Evolutionary conservation across 23 tunicate species (phyloP).

Genomic region (Clavelina lepadiformis): DNA sequence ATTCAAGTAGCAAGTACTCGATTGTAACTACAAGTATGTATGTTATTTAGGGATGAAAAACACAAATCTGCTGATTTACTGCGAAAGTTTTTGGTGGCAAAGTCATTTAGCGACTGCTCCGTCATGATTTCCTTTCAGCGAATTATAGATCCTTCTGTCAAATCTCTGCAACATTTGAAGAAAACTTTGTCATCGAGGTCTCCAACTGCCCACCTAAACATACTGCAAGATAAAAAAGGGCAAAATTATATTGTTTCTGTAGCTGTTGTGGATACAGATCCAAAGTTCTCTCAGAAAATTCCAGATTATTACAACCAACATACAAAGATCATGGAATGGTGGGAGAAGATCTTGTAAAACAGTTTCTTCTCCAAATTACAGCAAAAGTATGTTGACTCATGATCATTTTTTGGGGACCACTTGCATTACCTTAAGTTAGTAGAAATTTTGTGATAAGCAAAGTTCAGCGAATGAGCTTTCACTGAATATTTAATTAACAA

Average conservation of each 20-base stretch:
- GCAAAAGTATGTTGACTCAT: too few relatives aligned
- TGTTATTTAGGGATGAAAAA: conserved; percentile 22
- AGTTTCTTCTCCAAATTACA: background rate
- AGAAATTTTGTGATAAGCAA: too few relatives aligned
- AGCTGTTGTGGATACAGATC: conserved; percentile 81
- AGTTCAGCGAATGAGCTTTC: too few relatives aligned
- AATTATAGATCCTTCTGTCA: background rate
- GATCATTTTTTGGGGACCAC: too few relatives aligned
- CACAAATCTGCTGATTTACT: conserved; percentile 13
- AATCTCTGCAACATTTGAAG: background rate
- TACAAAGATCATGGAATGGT: conserved; percentile 31
- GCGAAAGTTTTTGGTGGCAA: conserved; percentile 51
- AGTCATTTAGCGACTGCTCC: conserved; percentile 79
- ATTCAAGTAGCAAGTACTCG: too few relatives aligned
- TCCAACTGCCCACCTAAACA: conserved; percentile 18
- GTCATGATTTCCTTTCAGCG: conserved; percentile 52
- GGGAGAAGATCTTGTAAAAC: background rate
- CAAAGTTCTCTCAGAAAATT: conserved; percentile 45
- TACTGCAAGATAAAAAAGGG: conserved; percentile 13
- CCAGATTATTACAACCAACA: conserved; percentile 30
- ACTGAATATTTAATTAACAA: too few relatives aligned
- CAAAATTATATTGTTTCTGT: conserved; percentile 28
- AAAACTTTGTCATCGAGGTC: too few relatives aligned
- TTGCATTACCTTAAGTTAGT: too few relatives aligned
- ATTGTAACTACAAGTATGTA: too few relatives aligned